phyloP scores from a whole-genome alignment of 2,797 vertebrate genomes.

The Sebastes elongatus region DNA sequence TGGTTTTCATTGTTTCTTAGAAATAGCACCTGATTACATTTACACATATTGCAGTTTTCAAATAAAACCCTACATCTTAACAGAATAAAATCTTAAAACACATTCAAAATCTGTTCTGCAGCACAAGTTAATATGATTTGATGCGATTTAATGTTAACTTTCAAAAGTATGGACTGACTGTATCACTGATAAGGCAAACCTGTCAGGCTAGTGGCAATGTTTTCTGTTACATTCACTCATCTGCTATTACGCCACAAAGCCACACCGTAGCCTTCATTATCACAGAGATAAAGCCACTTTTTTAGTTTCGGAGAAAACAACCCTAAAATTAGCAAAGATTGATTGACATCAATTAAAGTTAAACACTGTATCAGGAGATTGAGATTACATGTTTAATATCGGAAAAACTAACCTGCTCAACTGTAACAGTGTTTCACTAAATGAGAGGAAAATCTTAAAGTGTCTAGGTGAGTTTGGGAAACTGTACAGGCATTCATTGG shows the following conservation, averaged over 20 bases:
- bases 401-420: not conserved
- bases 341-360: constrained; percentile 15
- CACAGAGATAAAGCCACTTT: constrained; percentile 5
- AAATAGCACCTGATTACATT: constrained; percentile 24
- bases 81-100: not conserved
- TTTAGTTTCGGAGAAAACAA: constrained; percentile 1
- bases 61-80: not conserved
- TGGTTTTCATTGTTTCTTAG: constrained; percentile 1
- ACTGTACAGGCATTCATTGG: constrained; percentile 57
- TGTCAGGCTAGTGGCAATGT: constrained; percentile 25
- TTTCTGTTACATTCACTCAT: constrained; percentile 37
- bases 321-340: not conserved
- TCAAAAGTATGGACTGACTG: not conserved
- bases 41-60: not conserved
- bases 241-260: not conserved
- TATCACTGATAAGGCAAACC: constrained; percentile 36
- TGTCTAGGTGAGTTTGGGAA: constrained; percentile 15
- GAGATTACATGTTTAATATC: not conserved
- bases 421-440: not conserved
- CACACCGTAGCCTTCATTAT: not conserved
- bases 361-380: not conserved
- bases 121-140: not conserved
- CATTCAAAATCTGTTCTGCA: not conserved
- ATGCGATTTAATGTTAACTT: not conserved
- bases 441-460: constrained; percentile 9